Evolutionary conservation across 2,113 vertebrate genomes (phyloP), one percentile per base, ranked within the genome.

Genomic region (Helogale parvula): DNA sequence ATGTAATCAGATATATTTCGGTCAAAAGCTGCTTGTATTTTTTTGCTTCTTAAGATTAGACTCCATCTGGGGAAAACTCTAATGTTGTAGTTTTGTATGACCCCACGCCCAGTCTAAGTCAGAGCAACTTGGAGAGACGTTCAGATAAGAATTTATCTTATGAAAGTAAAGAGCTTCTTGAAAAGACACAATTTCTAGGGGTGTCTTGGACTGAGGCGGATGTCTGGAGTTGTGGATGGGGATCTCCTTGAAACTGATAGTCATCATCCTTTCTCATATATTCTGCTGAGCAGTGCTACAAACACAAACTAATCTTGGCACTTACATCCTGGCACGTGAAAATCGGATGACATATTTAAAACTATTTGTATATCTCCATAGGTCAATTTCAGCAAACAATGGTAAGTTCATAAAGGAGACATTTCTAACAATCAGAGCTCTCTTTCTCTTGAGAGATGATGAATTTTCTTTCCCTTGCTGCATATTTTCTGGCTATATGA

Each of bases 31-130:
- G 23, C 9, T 97, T 89, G 4, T 38, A 25, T 71, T 60, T 85
- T 85, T 97, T 91, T 19, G 76, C 52, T 76, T 93, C 25, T 90
- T 88, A 68, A 97, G n/a, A 45, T 87, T 52, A 81, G 77, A n/a
- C 9, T 97, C n/a, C 33, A 7, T 66, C 81, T 76, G n/a, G 60
- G 71, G 86, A 54, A 90, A 96, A 85, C n/a, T 12, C 13, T 68
- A 35, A 85, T 71, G 31, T 71, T 74, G 35, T 47, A 21, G 69
- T 54, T 47, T 90, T 88, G 11, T 57, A 35, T 68, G 41, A 65
- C 3, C 41, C 50, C 31, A 94, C 69, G 33, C 17, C 14, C 25
- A 41, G 16, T 87, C 25, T 79, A 82, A 90, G 33, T 79, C 52
- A 69, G 25, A 87, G 25, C 16, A 95, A 63, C 10, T 27, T 86